Evolutionary conservation across 2,797 vertebrate genomes (phyloP).

Genomic region (Trachops cirrhosus): DNA sequence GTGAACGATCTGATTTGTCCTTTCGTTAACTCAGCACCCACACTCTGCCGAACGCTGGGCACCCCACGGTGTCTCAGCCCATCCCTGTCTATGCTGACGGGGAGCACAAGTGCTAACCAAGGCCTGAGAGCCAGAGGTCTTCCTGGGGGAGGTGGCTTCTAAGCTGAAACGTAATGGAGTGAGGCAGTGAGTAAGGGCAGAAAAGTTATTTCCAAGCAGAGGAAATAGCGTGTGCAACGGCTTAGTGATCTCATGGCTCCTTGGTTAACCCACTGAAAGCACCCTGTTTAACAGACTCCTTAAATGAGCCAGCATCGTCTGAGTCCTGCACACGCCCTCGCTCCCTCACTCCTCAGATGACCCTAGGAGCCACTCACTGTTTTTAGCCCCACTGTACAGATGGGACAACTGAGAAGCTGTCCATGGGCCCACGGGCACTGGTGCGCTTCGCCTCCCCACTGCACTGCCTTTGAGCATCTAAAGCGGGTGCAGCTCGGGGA

Average conservation of each 20-base stretch:
- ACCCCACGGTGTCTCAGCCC: neutral
- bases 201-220: neutral
- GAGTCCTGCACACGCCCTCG: rapidly evolving
- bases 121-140: neutral
- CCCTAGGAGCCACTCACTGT: neutral
- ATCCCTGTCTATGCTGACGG: neutral
- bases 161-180: neutral
- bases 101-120: neutral
- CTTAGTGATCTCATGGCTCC: neutral
- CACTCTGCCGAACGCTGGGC: neutral
- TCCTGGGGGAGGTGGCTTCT: neutral
- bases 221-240: neutral
- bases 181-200: neutral
- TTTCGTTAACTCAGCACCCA: neutral
- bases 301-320: neutral
- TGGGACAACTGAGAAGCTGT: neutral
- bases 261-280: neutral
- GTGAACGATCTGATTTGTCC: neutral
- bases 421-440: rapidly evolving
- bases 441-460: neutral
- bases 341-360: neutral
- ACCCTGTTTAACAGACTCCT: neutral
- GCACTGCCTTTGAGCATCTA: neutral
- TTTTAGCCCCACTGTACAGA: neutral
- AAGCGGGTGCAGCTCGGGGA: neutral